Evolutionary conservation across 2,797 vertebrate genomes (phyloP), one percentile per base, ranked within the genome.

Genomic region (Sebastes trivittatus): DNA sequence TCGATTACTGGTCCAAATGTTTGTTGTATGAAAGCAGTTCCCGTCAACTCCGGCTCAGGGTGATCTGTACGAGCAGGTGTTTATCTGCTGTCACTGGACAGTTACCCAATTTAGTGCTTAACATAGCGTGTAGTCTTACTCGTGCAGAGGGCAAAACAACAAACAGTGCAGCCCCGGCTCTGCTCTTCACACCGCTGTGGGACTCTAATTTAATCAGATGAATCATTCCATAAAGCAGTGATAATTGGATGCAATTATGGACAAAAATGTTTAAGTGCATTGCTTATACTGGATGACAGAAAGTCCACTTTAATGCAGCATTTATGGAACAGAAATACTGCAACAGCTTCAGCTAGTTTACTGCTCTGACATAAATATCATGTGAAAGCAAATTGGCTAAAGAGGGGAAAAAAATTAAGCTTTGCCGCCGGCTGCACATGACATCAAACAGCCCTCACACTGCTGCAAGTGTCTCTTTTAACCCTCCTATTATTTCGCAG

Each of bases 11-110:
- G 42, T 79, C 88, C 86, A 87, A 93, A 85, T 84, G 88, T 90
- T 90, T 91, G 89, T 85, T 72, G 81, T 83, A 75, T 77, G 80
- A 88, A 82, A 86, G 90, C 77, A 7, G 86, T 78, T 83, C 69
- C 77, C 42, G 74, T 86, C 86, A 78, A 60, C 86, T 69, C 77
- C 49, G 16, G 86, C 81, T 79, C 83, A 27, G 82, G 78, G 46
- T 95, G 95, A 96, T 93, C 64, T 70, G 78, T 75, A 59, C 61
- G 72, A 95, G 94, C 96, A 97, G 96, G 94, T 96, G 96, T 82
- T 87, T 77, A 68, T 84, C 87, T 76, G 92, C 90, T 70, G 89
- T 90, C 90, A 80, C 93, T 85, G 87, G 89, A 91, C 93, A 75
- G 81, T 90, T 90, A 91, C 95, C 94, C 89, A 84, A 94, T 95